These are phyloP conservation scores for Lymantria dispar DNA, from an alignment of 2,888 invertebrate species.

Conservation along the genomic window DNA sequence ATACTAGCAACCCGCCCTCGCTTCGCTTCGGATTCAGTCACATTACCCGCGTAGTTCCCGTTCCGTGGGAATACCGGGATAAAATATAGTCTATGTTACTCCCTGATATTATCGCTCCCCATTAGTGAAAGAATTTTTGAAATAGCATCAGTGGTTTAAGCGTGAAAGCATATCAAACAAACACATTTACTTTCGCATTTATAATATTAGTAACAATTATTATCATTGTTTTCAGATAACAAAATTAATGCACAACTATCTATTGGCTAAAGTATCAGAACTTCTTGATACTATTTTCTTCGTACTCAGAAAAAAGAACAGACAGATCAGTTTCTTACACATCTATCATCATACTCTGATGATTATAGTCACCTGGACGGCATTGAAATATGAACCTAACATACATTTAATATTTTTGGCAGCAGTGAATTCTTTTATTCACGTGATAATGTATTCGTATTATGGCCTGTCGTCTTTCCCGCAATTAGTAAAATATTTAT, in stretches of 20 bases:
- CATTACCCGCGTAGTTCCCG: too few species aligned
- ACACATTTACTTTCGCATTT: too few species aligned
- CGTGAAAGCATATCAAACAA: too few species aligned
- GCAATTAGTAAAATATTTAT: conserved; percentile 84
- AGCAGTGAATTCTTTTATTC: conserved; percentile 63
- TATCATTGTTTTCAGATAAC: conserved; percentile 22
- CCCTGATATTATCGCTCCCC: too few species aligned
- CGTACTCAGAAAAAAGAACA: conserved; percentile 86
- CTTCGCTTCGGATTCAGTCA: too few species aligned
- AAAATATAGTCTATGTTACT: too few species aligned
- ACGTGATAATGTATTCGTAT: conserved; percentile 89
- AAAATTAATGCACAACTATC: conserved; percentile 63
- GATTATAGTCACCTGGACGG: conserved; percentile 84
- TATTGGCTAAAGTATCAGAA: conserved; percentile 86
- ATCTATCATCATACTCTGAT: conserved; percentile 89
- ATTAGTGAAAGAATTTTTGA: too few species aligned
- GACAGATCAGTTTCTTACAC: conserved; percentile 91
- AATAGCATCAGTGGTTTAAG: too few species aligned
- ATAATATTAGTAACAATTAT: too few species aligned
- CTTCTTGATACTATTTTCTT: conserved; percentile 91
- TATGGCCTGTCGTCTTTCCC: conserved; percentile 88
- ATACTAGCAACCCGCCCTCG: too few species aligned
- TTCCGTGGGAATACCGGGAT: too few species aligned
- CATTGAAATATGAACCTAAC: conserved; percentile 27
- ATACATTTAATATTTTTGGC: conserved; percentile 18